Percentiles rank a stretch among this genome's conserved stretches.
phyloP scores from a whole-genome alignment of 2,888 invertebrate species.

The Brenthis daphne region DNA sequence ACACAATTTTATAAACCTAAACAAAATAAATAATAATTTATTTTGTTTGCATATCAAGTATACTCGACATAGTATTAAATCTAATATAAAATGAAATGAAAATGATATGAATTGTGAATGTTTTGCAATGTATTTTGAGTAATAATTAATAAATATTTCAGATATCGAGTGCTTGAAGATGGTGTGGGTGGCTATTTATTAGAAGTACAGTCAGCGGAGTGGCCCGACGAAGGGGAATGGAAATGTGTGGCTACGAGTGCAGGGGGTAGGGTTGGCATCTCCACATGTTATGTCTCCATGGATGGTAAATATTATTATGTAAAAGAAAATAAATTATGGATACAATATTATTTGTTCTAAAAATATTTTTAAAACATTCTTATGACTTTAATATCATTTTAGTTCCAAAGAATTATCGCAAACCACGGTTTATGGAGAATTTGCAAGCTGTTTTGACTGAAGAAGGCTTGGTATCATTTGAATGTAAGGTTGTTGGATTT shows the following conservation, averaged over 20 bases:
- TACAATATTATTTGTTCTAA: too few relatives aligned
- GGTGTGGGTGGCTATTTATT: slow-evolving; percentile 91
- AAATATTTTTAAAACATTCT: background rate
- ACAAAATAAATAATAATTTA: too few relatives aligned
- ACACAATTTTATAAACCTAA: too few relatives aligned
- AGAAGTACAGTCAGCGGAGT: slow-evolving; percentile 88
- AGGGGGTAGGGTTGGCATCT: slow-evolving; percentile 88
- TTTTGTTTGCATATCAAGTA: too few relatives aligned
- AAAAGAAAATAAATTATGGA: too few relatives aligned
- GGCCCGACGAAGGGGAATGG: slow-evolving; percentile 94
- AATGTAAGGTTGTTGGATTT: slow-evolving; percentile 96
- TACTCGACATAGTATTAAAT: too few relatives aligned
- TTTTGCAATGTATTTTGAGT: background rate
- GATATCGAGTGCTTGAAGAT: slow-evolving; percentile 89
- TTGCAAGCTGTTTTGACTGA: slow-evolving; percentile 94
- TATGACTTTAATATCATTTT: slow-evolving; percentile 47
- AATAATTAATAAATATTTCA: slow-evolving; percentile 37
- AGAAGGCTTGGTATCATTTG: slow-evolving; percentile 95
- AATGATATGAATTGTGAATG: too few relatives aligned
- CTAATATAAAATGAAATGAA: too few relatives aligned
- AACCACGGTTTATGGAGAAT: slow-evolving; percentile 94
- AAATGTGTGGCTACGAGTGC: slow-evolving; percentile 92
- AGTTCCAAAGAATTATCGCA: slow-evolving; percentile 95
- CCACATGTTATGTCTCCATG: slow-evolving; percentile 88
- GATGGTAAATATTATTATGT: slow-evolving; percentile 81